A percentile compares a stretch with the other conserved stretches of the same genome.
Conservation (phyloP, 2,888 invertebrate genomes). For the Caenorhabditis sp. region DNA sequence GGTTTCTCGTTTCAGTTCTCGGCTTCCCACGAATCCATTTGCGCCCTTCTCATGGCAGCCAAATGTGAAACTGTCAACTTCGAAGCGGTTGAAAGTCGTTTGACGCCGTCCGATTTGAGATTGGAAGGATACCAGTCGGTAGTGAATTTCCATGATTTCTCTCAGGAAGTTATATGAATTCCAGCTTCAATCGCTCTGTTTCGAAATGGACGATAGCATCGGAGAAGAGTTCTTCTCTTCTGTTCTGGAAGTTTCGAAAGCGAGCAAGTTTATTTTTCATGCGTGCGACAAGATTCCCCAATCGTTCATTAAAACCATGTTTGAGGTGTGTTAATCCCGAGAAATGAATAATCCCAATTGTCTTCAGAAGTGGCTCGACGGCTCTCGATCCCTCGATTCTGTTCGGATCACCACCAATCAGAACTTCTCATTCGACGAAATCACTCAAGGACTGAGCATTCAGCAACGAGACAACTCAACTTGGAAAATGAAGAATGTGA, state of each 20-base stretch:
- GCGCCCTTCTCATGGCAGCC: slow-evolving; percentile 16
- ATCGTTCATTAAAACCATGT: slow-evolving; percentile 29
- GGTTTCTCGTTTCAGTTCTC: slow-evolving; percentile 25
- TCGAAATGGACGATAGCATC: slow-evolving; percentile 53
- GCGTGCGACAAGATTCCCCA: slow-evolving; percentile 43
- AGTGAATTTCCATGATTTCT: too few relatives aligned
- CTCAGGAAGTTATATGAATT: too few relatives aligned
- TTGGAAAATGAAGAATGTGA: slow-evolving; percentile 30
- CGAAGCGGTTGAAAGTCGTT: slow-evolving; percentile 30
- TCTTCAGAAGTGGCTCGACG: slow-evolving; percentile 30
- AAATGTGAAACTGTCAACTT: slow-evolving; percentile 34
- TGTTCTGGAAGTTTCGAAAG: slow-evolving; percentile 13
- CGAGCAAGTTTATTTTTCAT: slow-evolving; percentile 41
- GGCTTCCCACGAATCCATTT: slow-evolving; percentile 33
- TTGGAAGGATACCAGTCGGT: slow-evolving; percentile 37
- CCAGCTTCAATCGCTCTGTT: slow-evolving; percentile 36
- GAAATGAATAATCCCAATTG: too few relatives aligned
- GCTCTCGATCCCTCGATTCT: slow-evolving; percentile 12
- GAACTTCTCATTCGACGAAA: slow-evolving; percentile 42
- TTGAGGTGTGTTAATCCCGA: slow-evolving; percentile 9
- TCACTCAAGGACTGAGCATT: slow-evolving; percentile 17
- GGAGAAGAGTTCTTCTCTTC: slow-evolving; percentile 19
- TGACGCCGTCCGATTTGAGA: slow-evolving; percentile 5
- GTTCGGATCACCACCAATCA: slow-evolving; percentile 49
- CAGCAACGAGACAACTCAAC: slow-evolving; percentile 9